These are phyloP conservation scores for Sapayoa aenigma DNA, from an alignment of 2,113 vertebrate genomes.

Conservation along the genomic window DNA sequence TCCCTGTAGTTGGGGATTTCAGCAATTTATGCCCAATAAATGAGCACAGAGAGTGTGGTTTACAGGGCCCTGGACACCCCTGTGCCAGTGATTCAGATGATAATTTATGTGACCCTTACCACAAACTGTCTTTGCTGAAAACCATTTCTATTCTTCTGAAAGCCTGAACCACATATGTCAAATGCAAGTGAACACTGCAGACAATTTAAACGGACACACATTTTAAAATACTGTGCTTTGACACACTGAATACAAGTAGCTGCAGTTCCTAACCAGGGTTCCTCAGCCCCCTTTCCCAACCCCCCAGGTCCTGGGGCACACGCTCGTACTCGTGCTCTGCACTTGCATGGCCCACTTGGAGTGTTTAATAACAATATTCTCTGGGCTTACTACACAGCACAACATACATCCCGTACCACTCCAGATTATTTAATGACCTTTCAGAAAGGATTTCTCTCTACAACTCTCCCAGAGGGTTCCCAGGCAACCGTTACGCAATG, in stretches of 20 bases:
- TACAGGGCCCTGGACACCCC: neutral
- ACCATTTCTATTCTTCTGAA: neutral
- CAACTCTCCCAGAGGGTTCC: conserved; percentile 30
- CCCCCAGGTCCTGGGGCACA: neutral
- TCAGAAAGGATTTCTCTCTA: conserved; percentile 45
- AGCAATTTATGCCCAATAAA: neutral
- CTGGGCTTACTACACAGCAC: neutral
- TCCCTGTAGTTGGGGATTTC: neutral
- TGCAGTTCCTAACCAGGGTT: neutral
- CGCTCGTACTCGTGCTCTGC: neutral
- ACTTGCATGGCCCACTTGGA: neutral
- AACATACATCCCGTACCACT: conserved; percentile 3
- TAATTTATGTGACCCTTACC: fast-evolving
- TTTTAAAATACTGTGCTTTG: neutral
- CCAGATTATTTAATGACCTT: conserved; percentile 45
- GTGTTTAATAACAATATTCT: neutral
- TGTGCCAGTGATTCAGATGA: neutral
- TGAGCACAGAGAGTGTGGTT: neutral
- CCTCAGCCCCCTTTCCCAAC: neutral
- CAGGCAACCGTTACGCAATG: conserved; percentile 38
- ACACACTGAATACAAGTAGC: neutral
- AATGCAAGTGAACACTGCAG: neutral
- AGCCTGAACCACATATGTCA: neutral
- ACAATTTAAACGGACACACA: neutral
- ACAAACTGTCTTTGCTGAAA: neutral